Conservation (phyloP, 2,113 vertebrate genomes). For the Circaetus gallicus region DNA sequence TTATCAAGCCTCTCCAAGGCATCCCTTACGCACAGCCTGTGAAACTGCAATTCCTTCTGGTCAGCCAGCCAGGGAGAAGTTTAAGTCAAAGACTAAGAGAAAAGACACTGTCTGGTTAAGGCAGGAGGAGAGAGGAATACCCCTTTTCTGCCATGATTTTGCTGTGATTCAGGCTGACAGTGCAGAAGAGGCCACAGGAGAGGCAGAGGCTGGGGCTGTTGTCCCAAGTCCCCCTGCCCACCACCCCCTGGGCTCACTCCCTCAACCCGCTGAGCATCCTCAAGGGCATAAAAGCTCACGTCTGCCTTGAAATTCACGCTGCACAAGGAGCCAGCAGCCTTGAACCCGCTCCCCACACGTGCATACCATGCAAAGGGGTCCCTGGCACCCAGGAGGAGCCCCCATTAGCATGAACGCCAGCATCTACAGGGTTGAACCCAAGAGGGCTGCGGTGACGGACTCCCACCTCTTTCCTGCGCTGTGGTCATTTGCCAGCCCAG, state of each 20-base stretch:
- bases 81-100: neutral
- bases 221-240: neutral
- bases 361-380: rapidly evolving
- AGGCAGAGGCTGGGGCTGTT: neutral
- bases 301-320: neutral
- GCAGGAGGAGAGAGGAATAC: neutral
- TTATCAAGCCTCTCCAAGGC: rapidly evolving
- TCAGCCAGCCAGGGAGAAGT: neutral
- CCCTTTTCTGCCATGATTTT: neutral
- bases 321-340: neutral
- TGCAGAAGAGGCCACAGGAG: neutral
- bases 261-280: neutral
- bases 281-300: neutral
- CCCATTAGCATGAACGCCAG: rapidly evolving
- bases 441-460: neutral
- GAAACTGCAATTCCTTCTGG: neutral
- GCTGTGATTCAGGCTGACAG: neutral
- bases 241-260: rapidly evolving
- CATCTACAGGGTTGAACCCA: rapidly evolving
- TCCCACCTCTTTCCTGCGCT: neutral
- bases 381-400: neutral
- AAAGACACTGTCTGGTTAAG: neutral
- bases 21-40: neutral
- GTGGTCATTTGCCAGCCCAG: neutral
- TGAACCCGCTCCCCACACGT: rapidly evolving